These are phyloP conservation scores for Microvelia longipes DNA, from an alignment of 1,140 invertebrate genomes.

Conservation along the genomic window DNA sequence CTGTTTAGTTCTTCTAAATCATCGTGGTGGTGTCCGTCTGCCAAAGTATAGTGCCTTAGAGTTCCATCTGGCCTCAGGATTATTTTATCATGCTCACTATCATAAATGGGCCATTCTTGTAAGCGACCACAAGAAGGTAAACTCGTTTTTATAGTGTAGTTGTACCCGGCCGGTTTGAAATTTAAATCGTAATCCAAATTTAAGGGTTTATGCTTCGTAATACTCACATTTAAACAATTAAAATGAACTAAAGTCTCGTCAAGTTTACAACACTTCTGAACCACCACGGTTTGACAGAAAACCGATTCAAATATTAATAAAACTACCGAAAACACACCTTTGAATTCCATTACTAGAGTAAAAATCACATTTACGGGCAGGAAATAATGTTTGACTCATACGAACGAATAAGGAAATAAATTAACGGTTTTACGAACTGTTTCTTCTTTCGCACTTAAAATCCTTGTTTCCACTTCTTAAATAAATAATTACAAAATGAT, in stretches of 20 bases:
- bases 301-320: too few species aligned
- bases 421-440: too few species aligned
- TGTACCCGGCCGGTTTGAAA: slow-evolving; percentile 5
- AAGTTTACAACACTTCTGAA: slow-evolving; percentile 62
- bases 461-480: too few species aligned
- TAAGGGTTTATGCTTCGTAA: slow-evolving; percentile 40
- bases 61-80: slow-evolving; percentile 48
- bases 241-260: slow-evolving; percentile 51
- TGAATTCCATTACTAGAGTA: too few species aligned
- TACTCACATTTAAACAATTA: slow-evolving; percentile 40
- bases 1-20: slow-evolving; percentile 35
- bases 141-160: slow-evolving; percentile 41
- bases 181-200: slow-evolving; percentile 27
- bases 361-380: too few species aligned
- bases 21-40: slow-evolving; percentile 29
- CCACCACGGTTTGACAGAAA: slow-evolving; percentile 19
- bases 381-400: too few species aligned
- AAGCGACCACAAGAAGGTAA: slow-evolving; percentile 49
- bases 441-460: too few species aligned
- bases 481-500: too few species aligned
- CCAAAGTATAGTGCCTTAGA: slow-evolving; percentile 51
- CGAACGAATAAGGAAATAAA: too few species aligned
- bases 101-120: slow-evolving; percentile 54
- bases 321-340: too few species aligned
- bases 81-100: slow-evolving; percentile 43